Conservation (phyloP, 2,888 invertebrate genomes). For the Erebia ligea region DNA sequence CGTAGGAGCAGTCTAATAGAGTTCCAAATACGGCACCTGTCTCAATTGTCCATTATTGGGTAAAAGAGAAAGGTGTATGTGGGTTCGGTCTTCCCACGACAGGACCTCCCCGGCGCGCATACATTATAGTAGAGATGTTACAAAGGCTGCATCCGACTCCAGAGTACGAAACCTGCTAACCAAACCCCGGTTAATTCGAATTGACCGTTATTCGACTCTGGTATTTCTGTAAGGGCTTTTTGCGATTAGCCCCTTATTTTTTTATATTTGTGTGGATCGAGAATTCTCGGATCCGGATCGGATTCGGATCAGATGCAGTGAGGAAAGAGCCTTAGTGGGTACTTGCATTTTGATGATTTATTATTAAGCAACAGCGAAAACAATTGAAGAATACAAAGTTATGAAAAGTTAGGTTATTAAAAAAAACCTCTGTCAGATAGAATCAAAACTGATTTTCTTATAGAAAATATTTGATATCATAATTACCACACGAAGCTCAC, state of each 20-base stretch:
- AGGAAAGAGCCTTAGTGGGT: no score
- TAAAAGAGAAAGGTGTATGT: constrained; percentile 49
- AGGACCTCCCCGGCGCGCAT: constrained; percentile 79
- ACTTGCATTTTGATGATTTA: no score
- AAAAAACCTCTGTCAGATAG: background rate
- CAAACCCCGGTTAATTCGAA: background rate
- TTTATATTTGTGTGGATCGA: no score
- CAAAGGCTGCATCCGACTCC: constrained; percentile 11
- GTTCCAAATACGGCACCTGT: constrained; percentile 48
- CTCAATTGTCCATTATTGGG: constrained; percentile 47
- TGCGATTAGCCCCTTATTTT: background rate
- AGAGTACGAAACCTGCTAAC: background rate
- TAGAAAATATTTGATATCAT: background rate
- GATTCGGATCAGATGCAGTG: no score
- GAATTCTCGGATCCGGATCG: no score
- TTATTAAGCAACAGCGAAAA: no score
- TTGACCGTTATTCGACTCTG: background rate
- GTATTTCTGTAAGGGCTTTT: background rate
- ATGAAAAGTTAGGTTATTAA: background rate
- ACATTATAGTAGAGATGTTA: constrained; percentile 61
- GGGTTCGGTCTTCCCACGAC: constrained; percentile 71
- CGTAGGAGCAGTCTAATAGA: constrained; percentile 47
- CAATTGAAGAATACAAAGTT: background rate
- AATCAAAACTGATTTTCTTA: background rate
- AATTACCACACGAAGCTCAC: background rate